A percentile compares a stretch with the other conserved stretches of the same genome.
phyloP scores from a whole-genome alignment of 2,113 vertebrate genomes.

The Saimiri boliviensis region DNA sequence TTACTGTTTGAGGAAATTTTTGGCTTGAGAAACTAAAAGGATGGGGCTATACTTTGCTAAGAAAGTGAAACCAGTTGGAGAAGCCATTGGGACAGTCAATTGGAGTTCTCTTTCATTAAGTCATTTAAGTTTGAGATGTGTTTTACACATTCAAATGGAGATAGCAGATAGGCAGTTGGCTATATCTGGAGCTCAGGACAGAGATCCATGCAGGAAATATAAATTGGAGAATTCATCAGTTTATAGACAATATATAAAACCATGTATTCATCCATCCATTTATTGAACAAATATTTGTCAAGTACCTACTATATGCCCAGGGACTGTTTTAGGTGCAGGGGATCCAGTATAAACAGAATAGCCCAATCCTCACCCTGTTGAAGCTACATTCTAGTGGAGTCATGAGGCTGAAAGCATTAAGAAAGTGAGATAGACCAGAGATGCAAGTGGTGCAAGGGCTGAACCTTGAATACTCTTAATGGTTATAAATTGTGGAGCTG shows the following conservation, averaged over 20 bases:
- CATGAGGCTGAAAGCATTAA: background rate
- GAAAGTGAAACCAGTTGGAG: constrained; percentile 5
- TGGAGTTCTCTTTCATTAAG: constrained; percentile 25
- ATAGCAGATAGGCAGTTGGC: background rate
- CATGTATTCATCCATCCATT: background rate
- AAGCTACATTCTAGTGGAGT: background rate
- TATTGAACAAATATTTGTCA: background rate
- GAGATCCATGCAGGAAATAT: background rate
- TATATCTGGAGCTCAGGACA: background rate
- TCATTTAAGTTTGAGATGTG: constrained; percentile 10
- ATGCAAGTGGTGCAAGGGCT: background rate
- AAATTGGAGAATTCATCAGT: background rate
- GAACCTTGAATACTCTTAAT: background rate
- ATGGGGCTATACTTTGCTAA: background rate
- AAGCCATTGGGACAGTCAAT: background rate
- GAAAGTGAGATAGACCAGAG: background rate
- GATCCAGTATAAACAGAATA: background rate
- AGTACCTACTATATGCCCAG: background rate
- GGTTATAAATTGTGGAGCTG: background rate
- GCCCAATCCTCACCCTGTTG: background rate
- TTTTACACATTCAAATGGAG: background rate
- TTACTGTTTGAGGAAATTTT: background rate
- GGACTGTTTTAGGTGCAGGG: background rate
- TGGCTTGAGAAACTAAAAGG: background rate
- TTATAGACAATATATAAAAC: background rate